phyloP scores from a whole-genome alignment of 2,113 vertebrate genomes.

The Leucopternis melanops region DNA sequence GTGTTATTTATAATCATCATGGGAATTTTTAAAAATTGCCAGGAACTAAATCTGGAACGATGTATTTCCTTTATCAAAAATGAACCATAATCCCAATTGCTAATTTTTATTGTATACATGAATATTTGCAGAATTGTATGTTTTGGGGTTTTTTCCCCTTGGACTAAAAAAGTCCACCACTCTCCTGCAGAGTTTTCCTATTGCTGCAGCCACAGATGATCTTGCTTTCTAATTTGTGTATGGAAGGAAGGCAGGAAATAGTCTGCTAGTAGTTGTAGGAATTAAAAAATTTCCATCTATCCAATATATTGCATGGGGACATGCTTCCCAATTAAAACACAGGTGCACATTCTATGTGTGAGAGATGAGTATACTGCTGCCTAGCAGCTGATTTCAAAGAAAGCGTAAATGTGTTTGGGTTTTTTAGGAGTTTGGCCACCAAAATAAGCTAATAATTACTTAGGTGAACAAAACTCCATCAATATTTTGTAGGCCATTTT shows the following conservation, averaged over 20 bases:
- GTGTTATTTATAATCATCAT: neutral
- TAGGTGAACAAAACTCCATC: neutral
- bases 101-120: neutral
- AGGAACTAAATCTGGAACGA: neutral
- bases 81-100: neutral
- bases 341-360: neutral
- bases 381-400: neutral
- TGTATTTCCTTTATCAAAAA: neutral
- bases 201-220: neutral
- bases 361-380: neutral
- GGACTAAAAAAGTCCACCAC: neutral
- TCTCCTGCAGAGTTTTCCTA: neutral
- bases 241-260: neutral
- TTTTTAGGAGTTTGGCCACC: neutral
- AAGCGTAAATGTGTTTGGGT: neutral
- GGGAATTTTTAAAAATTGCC: neutral
- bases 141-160: neutral
- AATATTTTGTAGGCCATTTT: neutral
- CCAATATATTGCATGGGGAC: fast-evolving
- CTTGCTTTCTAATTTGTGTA: neutral
- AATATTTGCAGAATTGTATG: neutral
- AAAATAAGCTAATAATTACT: neutral
- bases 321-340: neutral
- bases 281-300: neutral
- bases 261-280: neutral